phyloP scores from a whole-genome alignment of 2,888 invertebrate genomes.

The Hydrotaea diabolus region DNA sequence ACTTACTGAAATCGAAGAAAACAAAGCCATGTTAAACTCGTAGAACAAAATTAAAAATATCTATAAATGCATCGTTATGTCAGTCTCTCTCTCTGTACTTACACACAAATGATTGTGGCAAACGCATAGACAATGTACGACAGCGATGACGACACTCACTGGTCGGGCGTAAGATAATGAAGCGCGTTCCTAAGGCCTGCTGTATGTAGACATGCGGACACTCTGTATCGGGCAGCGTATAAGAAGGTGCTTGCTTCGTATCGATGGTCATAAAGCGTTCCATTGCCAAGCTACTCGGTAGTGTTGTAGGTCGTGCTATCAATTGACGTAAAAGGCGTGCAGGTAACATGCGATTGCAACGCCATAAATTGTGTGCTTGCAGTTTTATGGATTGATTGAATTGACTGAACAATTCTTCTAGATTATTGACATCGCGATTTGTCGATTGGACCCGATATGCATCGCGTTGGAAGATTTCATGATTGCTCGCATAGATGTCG shows the following conservation, averaged over 20 bases:
- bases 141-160: conserved; percentile 88
- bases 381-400: conserved; percentile 72
- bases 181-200: conserved; percentile 87
- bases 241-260: conserved; percentile 85
- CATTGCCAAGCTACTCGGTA: conserved; percentile 88
- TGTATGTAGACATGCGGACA: conserved; percentile 90
- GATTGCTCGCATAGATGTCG: conserved; percentile 83
- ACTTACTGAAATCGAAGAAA: conserved; percentile 82
- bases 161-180: conserved; percentile 88
- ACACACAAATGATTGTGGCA: conserved; percentile 89
- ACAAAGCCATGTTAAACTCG: not conserved
- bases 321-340: conserved; percentile 87
- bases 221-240: conserved; percentile 89
- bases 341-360: conserved; percentile 88
- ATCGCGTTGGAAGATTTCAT: conserved; percentile 84
- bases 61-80: not conserved
- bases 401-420: conserved; percentile 79
- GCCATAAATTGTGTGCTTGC: conserved; percentile 81
- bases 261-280: conserved; percentile 90
- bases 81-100: conserved; percentile 80
- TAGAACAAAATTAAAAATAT: not conserved
- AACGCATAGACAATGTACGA: conserved; percentile 85
- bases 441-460: conserved; percentile 82
- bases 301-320: conserved; percentile 87
- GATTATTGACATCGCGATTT: conserved; percentile 77